Conservation (phyloP, 2,797 vertebrate genomes). For the Sebastes oblongus region DNA sequence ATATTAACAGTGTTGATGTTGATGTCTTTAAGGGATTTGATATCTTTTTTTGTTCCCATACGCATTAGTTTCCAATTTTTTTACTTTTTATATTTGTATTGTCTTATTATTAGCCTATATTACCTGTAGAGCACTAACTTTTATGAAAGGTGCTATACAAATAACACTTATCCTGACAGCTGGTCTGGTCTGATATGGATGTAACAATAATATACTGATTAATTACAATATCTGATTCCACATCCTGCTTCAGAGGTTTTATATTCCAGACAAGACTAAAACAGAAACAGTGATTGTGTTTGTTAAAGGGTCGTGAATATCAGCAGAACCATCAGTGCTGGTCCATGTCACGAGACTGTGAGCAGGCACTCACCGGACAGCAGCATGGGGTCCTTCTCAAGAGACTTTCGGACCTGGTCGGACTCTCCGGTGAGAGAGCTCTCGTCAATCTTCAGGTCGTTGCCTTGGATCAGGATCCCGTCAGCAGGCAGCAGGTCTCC, state of each 20-base stretch:
- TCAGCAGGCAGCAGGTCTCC: conserved; percentile 96
- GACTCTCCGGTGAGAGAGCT: conserved; percentile 97
- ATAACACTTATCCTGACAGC: neutral
- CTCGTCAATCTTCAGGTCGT: conserved; percentile 97
- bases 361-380: conserved; percentile 87
- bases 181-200: neutral
- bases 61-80: neutral
- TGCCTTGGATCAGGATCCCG: conserved; percentile 95
- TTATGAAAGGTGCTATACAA: neutral
- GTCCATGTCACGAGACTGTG: neutral
- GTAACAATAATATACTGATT: neutral
- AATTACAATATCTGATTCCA: neutral
- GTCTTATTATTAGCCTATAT: neutral
- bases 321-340: neutral
- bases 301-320: neutral
- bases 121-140: neutral
- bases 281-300: neutral
- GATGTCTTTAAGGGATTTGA: neutral
- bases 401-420: conserved; percentile 93
- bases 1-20: neutral
- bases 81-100: neutral
- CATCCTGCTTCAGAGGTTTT: neutral
- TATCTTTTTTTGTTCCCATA: neutral
- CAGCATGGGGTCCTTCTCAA: conserved; percentile 95
- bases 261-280: neutral